A percentile compares a stretch with the other conserved stretches of the same genome.
These are phyloP conservation scores for Peromyscus attwateri DNA, from an alignment of 2,797 vertebrate species.

Conservation along the genomic window DNA sequence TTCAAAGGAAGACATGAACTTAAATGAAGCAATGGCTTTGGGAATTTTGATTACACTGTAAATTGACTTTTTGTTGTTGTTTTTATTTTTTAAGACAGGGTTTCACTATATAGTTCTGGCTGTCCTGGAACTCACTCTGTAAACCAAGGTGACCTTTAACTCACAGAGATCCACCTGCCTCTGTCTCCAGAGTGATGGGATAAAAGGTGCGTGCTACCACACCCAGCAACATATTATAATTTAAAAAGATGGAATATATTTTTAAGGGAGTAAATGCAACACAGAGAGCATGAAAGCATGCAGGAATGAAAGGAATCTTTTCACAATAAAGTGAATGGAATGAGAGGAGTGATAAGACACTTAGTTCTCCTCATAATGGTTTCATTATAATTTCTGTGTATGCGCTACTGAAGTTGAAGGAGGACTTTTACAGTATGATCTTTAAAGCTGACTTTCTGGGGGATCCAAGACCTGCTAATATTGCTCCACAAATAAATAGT, in stretches of 20 bases:
- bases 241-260: background rate
- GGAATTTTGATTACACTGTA: conserved; percentile 22
- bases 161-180: background rate
- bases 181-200: background rate
- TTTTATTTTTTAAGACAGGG: background rate
- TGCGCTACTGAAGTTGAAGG: background rate
- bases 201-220: background rate
- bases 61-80: background rate
- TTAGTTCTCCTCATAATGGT: background rate
- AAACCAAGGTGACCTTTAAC: background rate
- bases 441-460: background rate
- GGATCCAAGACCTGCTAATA: background rate
- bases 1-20: background rate
- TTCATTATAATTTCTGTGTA: background rate
- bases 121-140: background rate
- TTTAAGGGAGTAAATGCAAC: background rate
- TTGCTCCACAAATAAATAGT: background rate
- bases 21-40: background rate
- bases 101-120: background rate
- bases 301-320: background rate
- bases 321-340: background rate
- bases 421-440: background rate
- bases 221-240: background rate
- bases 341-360: background rate
- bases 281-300: background rate